phyloP scores from a whole-genome alignment of 2,888 invertebrate genomes.

The Orchesella flavescens region DNA sequence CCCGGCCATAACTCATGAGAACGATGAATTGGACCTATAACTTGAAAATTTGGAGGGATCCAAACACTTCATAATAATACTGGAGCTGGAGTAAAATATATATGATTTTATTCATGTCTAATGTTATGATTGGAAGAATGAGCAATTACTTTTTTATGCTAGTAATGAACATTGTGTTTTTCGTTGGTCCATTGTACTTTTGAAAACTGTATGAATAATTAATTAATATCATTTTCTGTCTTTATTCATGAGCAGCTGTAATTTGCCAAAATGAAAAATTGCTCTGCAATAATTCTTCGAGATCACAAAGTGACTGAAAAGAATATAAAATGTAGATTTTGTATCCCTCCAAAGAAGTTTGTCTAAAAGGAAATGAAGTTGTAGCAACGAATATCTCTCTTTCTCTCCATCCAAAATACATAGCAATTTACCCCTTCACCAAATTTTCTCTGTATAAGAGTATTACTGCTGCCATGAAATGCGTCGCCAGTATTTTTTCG shows the following conservation, averaged over 20 bases:
- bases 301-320: conserved; percentile 53
- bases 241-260: conserved; percentile 59
- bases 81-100: too few relatives aligned
- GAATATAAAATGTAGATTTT: conserved; percentile 52
- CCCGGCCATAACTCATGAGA: too few relatives aligned
- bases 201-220: conserved; percentile 59
- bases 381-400: not conserved
- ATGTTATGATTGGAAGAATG: conserved; percentile 47
- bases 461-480: conserved; percentile 54
- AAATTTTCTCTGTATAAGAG: conserved; percentile 20
- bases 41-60: too few relatives aligned
- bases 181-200: not conserved
- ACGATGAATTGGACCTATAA: too few relatives aligned
- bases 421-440: conserved; percentile 47
- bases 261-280: conserved; percentile 64
- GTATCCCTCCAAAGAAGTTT: not conserved
- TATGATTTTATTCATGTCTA: not conserved
- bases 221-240: conserved; percentile 54
- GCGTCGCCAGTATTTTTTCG: conserved; percentile 61
- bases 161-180: conserved; percentile 21
- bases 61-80: too few relatives aligned
- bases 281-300: conserved; percentile 59
- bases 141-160: conserved; percentile 46
- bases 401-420: conserved; percentile 14
- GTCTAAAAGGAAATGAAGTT: not conserved